A percentile compares a stretch with the other conserved stretches of the same genome.
These are phyloP conservation scores for Argyrosomus regius DNA, from an alignment of 2,797 vertebrate species.

Conservation along the genomic window DNA sequence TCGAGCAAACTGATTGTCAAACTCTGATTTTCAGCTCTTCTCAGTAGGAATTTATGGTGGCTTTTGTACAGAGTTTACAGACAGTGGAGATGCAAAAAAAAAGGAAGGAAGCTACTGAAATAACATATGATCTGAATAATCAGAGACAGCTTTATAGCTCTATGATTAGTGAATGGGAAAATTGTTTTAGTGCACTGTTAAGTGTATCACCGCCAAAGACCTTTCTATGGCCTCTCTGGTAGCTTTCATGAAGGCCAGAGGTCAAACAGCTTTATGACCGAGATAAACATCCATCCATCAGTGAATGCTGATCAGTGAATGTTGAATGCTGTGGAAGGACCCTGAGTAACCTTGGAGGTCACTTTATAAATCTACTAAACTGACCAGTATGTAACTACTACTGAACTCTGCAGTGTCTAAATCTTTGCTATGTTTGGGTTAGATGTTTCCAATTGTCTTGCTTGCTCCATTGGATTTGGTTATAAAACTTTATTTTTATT, in stretches of 20 bases:
- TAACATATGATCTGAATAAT: slow-evolving; percentile 3
- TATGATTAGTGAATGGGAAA: slow-evolving; percentile 22
- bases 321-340: slow-evolving; percentile 8
- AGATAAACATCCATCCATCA: slow-evolving; percentile 37
- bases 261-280: slow-evolving; percentile 53
- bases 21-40: slow-evolving; percentile 39
- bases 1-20: slow-evolving; percentile 39
- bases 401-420: not conserved
- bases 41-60: slow-evolving; percentile 42
- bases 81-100: not conserved
- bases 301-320: not conserved
- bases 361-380: too few relatives aligned
- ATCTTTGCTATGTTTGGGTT: not conserved
- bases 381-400: not conserved
- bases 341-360: not conserved
- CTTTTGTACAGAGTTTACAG: slow-evolving; percentile 20
- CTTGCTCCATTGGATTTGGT: slow-evolving; percentile 4
- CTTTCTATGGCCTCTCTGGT: slow-evolving; percentile 20
- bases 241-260: slow-evolving; percentile 51
- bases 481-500: slow-evolving; percentile 32
- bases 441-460: slow-evolving; percentile 4
- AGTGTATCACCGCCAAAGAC: not conserved
- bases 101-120: slow-evolving; percentile 6
- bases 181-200: slow-evolving; percentile 13
- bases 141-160: slow-evolving; percentile 35